Percentiles rank a stretch among this genome's conserved stretches.
phyloP scores from a whole-genome alignment of 2,797 vertebrate genomes.

The Nyctibius grandis region DNA sequence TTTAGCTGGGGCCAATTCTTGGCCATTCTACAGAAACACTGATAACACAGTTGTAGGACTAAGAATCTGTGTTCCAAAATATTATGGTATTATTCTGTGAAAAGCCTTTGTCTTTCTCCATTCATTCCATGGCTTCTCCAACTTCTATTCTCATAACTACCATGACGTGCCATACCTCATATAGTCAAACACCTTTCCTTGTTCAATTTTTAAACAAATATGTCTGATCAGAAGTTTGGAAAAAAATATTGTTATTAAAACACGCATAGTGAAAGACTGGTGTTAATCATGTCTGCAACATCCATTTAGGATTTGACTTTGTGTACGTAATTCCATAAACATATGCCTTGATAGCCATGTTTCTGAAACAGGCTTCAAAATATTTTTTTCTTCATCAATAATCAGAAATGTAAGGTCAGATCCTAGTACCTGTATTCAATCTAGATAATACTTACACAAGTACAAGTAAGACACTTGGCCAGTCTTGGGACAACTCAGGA shows the following conservation, averaged over 20 bases:
- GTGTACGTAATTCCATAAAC: background rate
- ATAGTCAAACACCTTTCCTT: background rate
- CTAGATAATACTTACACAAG: background rate
- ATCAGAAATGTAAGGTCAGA: background rate
- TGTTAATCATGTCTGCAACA: background rate
- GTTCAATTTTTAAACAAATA: background rate
- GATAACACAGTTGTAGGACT: background rate
- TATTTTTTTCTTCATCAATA: background rate
- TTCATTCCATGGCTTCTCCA: background rate
- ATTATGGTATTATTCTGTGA: background rate
- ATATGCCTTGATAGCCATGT: background rate
- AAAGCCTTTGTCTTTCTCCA: background rate
- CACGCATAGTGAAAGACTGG: background rate
- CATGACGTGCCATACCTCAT: background rate
- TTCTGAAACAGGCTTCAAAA: background rate
- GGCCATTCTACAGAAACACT: background rate
- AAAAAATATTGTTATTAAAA: background rate
- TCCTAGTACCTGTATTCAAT: background rate
- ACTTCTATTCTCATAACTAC: background rate
- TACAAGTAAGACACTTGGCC: too few species aligned
- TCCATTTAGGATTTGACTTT: background rate
- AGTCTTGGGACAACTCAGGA: background rate
- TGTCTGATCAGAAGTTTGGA: background rate
- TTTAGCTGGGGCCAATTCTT: background rate
- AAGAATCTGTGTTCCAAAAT: background rate